Evolutionary conservation across 2,888 invertebrate species (phyloP).

Genomic region (Hirtodrosophila histrioides): DNA sequence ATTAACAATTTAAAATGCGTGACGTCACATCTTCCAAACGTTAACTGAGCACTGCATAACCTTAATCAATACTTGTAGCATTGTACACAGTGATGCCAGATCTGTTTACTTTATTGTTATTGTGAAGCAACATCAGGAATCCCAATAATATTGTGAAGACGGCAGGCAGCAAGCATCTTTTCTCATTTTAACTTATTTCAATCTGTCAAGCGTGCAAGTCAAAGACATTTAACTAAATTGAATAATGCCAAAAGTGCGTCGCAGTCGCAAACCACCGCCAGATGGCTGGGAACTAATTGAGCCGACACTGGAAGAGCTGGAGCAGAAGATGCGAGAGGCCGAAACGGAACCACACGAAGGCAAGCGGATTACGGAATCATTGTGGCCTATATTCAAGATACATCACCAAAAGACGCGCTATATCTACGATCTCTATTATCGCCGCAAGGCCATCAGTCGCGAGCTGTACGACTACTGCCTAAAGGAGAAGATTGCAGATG

Average conservation of each 20-base stretch:
- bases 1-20: no score
- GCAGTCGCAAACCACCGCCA: slow-evolving; percentile 96
- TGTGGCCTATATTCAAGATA: slow-evolving; percentile 99
- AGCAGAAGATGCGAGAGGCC: slow-evolving; percentile 99
- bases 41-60: neutral
- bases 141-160: no score
- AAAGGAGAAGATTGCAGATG: slow-evolving; percentile 98
- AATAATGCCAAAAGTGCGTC: slow-evolving; percentile 94
- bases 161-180: neutral
- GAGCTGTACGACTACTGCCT: slow-evolving; percentile 98
- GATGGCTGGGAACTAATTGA: slow-evolving; percentile 99
- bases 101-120: neutral
- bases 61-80: neutral
- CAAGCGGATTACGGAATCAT: slow-evolving; percentile 97
- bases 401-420: slow-evolving; percentile 99
- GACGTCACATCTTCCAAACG: no score
- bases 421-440: slow-evolving; percentile 97
- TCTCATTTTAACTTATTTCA: no score
- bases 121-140: neutral
- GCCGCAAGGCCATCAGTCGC: slow-evolving; percentile 97
- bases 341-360: slow-evolving; percentile 99
- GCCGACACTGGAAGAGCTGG: slow-evolving; percentile 98
- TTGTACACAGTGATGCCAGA: slow-evolving; percentile 19
- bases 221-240: no score
- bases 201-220: no score